Evolutionary conservation across 2,797 vertebrate genomes (phyloP).

Genomic region (Enteromius unitaeniatus): DNA sequence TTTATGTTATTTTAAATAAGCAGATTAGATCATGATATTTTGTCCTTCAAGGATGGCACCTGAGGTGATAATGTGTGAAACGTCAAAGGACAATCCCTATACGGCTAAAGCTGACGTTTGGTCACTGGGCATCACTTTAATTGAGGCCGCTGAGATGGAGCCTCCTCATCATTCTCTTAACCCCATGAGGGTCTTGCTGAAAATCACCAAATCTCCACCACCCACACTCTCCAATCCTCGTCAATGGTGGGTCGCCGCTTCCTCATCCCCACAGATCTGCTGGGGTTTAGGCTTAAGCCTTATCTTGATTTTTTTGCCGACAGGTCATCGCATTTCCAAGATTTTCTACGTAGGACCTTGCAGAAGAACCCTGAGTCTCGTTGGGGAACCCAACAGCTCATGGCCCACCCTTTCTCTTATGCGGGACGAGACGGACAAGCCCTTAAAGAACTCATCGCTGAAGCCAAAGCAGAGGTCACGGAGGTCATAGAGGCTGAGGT

Average conservation of each 20-base stretch:
- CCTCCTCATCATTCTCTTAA: constrained; percentile 78
- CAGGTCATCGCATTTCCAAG: constrained; percentile 79
- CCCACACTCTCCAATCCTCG: constrained; percentile 70
- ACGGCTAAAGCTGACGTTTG: constrained; percentile 76
- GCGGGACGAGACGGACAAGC: constrained; percentile 60
- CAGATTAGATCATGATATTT: background rate
- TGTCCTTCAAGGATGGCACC: constrained; percentile 76
- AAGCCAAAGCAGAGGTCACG: constrained; percentile 71
- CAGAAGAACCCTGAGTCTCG: constrained; percentile 71
- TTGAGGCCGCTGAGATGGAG: constrained; percentile 77
- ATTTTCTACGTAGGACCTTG: constrained; percentile 74
- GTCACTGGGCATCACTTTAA: constrained; percentile 79
- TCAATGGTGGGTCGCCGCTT: constrained; percentile 67
- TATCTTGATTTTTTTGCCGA: background rate
- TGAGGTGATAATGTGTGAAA: constrained; percentile 78
- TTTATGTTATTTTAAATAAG: background rate
- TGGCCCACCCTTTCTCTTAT: constrained; percentile 72
- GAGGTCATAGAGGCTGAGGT: constrained; percentile 69
- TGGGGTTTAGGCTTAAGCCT: background rate
- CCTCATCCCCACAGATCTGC: background rate
- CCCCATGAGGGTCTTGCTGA: constrained; percentile 78
- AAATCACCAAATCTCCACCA: constrained; percentile 75
- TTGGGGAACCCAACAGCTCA: constrained; percentile 72
- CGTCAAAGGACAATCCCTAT: constrained; percentile 75
- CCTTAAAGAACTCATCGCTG: constrained; percentile 74